A percentile compares a stretch with the other conserved stretches of the same genome.
These are phyloP conservation scores for Vombatus ursinus DNA, from an alignment of 2,113 vertebrate species.

Conservation along the genomic window DNA sequence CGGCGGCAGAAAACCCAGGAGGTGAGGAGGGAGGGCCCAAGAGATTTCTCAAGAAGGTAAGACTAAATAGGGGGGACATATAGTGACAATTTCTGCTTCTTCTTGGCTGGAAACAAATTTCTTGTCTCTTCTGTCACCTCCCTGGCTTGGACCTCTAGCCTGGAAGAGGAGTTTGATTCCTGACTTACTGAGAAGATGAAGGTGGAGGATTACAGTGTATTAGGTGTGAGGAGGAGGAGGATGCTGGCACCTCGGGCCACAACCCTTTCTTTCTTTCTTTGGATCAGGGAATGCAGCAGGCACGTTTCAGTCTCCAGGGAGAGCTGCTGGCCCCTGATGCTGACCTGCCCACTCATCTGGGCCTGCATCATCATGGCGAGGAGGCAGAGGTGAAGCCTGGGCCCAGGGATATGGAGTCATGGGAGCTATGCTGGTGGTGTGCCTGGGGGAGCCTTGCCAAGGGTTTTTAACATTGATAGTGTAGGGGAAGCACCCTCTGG, in stretches of 20 bases:
- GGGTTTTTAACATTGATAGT: background rate
- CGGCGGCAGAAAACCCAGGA: constrained; percentile 88
- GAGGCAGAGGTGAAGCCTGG: constrained; percentile 92
- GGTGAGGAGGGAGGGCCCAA: constrained; percentile 77
- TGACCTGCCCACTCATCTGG: constrained; percentile 95
- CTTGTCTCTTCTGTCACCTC: background rate
- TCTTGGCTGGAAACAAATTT: background rate
- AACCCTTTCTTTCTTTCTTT: constrained; percentile 4
- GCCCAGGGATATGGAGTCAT: background rate
- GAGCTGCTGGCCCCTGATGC: constrained; percentile 88
- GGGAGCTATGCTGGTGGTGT: background rate
- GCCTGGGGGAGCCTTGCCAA: background rate
- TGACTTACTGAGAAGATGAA: background rate
- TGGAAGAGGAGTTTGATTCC: background rate
- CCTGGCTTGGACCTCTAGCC: background rate
- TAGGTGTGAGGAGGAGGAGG: background rate
- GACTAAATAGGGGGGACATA: fast-evolving
- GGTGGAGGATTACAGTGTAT: constrained; percentile 26
- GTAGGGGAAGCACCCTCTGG: background rate
- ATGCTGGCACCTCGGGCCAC: background rate
- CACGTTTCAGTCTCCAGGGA: constrained; percentile 94
- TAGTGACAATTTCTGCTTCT: background rate
- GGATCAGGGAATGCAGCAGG: constrained; percentile 93
- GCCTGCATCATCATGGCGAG: constrained; percentile 97
- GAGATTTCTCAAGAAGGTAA: background rate